Evolutionary conservation across 2,888 invertebrate genomes (phyloP), one percentile per base, ranked within the genome.

Genomic region (Ophioninae sp.): DNA sequence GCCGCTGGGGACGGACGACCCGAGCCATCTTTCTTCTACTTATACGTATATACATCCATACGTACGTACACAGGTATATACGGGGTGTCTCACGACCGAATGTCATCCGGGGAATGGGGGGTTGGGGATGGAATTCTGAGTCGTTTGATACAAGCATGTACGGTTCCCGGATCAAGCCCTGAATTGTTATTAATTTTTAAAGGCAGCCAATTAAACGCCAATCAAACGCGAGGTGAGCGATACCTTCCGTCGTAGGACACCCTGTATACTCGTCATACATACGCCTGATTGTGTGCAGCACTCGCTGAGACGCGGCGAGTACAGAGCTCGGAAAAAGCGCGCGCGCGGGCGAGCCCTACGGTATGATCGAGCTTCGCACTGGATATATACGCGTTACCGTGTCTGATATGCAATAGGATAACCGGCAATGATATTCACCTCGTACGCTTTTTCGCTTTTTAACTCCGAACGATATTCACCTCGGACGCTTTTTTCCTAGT

Each of bases 1-100:
- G 92, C 92, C 92, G 90, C 91, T 91, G 91, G 92, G 92, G 92
- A 92, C 92, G 91, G 89, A 91, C 91, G 91, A 91, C 90, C 91
- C 88, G 89, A 88, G 90, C 91, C 90, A 92, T 93, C 91, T 92
- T 92, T 92, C 91, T 92, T 92, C 91, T 89, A 90, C 91, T 91
- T 90, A 90, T 88, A 90, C 65, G 72, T 82, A 64, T 82, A 84
- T 81, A 80, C 75, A 81, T 68, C 71, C 64, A 79, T 81, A 65
- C 65, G 77, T 85, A 79, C 67, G 44, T 69, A 65, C 64, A 61
- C 7, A 59, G 13, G 20, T 72, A 17, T 71, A 79, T 59, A 83
- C 65, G 56, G 30, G 30, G 30, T 30, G 30, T 30, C 30, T 3
- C 30, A 30, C 30, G 30, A 30, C 3, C 2, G 30, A 30, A 30